Conservation (phyloP, 2,113 vertebrate species). For the Malurus melanocephalus region DNA sequence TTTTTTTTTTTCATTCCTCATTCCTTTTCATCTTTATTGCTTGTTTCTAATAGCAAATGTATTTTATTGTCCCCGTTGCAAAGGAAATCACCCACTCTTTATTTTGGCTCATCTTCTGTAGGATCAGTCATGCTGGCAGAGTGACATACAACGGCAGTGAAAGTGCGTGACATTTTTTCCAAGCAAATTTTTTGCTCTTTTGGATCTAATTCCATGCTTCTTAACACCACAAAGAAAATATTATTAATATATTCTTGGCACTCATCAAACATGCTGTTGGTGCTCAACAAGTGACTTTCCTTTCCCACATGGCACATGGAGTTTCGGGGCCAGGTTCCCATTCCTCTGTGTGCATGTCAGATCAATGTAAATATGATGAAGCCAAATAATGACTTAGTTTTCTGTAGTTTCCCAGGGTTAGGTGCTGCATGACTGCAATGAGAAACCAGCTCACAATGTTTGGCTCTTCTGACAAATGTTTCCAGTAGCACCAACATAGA, state of each 20-base stretch:
- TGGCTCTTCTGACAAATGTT: background rate
- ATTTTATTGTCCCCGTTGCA: constrained; percentile 6
- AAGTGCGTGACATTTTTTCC: constrained; percentile 26
- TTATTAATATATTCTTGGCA: constrained; percentile 51
- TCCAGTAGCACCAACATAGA: background rate
- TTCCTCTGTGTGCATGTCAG: background rate
- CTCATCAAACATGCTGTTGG: background rate
- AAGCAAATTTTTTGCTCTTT: background rate
- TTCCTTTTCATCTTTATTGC: background rate
- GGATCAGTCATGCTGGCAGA: constrained; percentile 9
- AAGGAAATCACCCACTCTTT: constrained; percentile 20
- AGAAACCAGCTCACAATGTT: background rate
- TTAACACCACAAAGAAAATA: constrained; percentile 7
- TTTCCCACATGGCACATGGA: background rate
- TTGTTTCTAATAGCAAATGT: background rate
- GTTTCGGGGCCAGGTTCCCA: background rate
- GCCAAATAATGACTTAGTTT: background rate
- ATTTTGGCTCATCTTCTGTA: constrained; percentile 23
- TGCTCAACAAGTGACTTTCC: background rate
- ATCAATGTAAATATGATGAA: background rate
- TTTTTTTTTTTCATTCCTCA: background rate
- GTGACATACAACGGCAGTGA: background rate
- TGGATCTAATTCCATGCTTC: constrained; percentile 6
- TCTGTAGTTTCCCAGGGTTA: background rate
- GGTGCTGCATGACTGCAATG: background rate